These are phyloP conservation scores for Halichondria panicea DNA, from an alignment of 37 sponge, comb jelly and placozoan species.

Conservation along the genomic window DNA sequence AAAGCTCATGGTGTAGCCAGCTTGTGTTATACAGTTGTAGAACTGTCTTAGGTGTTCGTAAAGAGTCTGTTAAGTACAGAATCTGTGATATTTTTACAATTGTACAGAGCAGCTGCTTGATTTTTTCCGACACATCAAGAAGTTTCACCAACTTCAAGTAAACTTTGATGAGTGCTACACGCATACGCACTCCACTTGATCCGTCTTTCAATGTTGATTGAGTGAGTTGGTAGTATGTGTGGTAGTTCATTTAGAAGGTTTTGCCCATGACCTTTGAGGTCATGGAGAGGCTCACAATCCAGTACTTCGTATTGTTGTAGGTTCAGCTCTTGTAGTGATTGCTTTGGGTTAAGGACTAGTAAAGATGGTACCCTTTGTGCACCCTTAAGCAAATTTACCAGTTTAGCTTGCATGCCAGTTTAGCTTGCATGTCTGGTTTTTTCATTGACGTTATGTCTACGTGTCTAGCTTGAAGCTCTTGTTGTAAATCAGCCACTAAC, in stretches of 20 bases:
- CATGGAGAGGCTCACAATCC: slow-evolving; percentile 49
- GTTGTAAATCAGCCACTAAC: slow-evolving; percentile 6
- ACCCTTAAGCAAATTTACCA: slow-evolving; percentile 18
- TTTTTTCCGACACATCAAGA: not conserved
- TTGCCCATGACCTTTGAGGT: slow-evolving; percentile 29
- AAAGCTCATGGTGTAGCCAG: slow-evolving; percentile 45
- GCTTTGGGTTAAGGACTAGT: slow-evolving; percentile 16
- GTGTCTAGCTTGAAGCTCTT: slow-evolving; percentile 6
- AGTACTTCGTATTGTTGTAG: slow-evolving; percentile 27
- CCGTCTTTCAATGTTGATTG: slow-evolving; percentile 8
- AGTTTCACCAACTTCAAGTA: slow-evolving; percentile 2
- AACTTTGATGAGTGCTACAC: slow-evolving; percentile 14
- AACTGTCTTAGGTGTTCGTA: slow-evolving; percentile 24
- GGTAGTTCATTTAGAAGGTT: slow-evolving; percentile 29
- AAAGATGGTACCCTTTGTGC: slow-evolving; percentile 36
- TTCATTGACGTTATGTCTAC: not conserved
- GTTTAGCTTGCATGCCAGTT: slow-evolving; percentile 9
- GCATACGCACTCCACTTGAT: slow-evolving; percentile 24
- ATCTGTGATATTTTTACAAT: slow-evolving; percentile 16
- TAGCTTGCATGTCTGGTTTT: slow-evolving; percentile 4
- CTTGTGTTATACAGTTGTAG: slow-evolving; percentile 33
- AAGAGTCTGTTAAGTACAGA: not conserved
- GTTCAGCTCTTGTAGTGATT: slow-evolving; percentile 2
- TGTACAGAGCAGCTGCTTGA: not conserved
- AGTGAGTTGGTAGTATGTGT: slow-evolving; percentile 8